These are phyloP conservation scores for Sebastes melanostomus DNA, from an alignment of 2,797 vertebrate species.

Conservation along the genomic window DNA sequence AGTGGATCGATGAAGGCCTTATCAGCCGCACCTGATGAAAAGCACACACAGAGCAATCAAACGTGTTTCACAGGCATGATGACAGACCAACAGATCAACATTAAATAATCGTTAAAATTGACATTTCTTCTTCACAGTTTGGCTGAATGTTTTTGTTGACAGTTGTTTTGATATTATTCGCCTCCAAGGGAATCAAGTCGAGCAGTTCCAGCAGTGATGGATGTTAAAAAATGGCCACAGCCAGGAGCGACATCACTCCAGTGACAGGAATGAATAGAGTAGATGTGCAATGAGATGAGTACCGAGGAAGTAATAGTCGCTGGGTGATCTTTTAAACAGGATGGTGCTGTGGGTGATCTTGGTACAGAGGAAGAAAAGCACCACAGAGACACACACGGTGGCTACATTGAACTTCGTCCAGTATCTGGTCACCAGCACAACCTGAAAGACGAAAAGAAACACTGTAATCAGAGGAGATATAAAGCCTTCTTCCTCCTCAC, in stretches of 20 bases:
- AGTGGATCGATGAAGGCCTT: constrained; percentile 81
- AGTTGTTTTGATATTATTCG: neutral
- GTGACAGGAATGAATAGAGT: neutral
- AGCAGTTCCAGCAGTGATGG: neutral
- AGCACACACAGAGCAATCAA: constrained; percentile 32
- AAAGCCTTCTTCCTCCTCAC: neutral
- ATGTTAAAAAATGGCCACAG: neutral
- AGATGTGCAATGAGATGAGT: constrained; percentile 19
- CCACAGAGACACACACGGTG: constrained; percentile 77
- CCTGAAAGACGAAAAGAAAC: constrained; percentile 69
- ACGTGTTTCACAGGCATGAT: neutral
- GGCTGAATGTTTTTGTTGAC: neutral
- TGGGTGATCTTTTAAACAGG: constrained; percentile 76
- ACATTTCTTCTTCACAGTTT: neutral
- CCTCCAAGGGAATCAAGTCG: neutral
- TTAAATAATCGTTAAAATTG: neutral
- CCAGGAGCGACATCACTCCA: neutral
- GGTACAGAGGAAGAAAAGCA: constrained; percentile 79
- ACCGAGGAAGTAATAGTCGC: constrained; percentile 88
- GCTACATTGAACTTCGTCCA: constrained; percentile 85
- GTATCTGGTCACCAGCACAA: constrained; percentile 82
- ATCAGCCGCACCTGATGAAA: constrained; percentile 77
- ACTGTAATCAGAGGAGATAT: neutral
- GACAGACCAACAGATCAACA: constrained; percentile 1
- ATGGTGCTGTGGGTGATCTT: constrained; percentile 78